Evolutionary conservation across 2,888 invertebrate species (phyloP).

Genomic region (Marasmarcha lunaedactyla): DNA sequence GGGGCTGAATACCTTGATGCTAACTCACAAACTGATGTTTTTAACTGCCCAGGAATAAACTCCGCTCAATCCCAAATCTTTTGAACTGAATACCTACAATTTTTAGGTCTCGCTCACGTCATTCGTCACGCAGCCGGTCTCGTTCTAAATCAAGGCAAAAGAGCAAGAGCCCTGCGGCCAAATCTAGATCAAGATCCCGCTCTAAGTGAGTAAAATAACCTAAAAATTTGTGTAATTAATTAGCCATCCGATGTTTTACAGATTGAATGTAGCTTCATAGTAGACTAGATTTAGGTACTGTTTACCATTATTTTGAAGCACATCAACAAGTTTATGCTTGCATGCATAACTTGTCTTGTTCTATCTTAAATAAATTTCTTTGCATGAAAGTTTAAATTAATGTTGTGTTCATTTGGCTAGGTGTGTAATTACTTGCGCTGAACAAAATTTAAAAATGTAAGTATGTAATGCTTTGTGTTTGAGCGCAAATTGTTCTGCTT

Average conservation of each 20-base stretch:
- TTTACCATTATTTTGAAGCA: too few species aligned
- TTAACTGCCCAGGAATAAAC: too few species aligned
- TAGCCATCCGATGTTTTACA: too few species aligned
- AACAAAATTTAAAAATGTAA: slow-evolving; percentile 60
- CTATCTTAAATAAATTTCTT: too few species aligned
- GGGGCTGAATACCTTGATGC: slow-evolving; percentile 69
- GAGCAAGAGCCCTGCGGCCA: slow-evolving; percentile 81
- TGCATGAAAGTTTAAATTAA: too few species aligned
- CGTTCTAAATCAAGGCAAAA: slow-evolving; percentile 75
- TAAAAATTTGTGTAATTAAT: slow-evolving; percentile 4
- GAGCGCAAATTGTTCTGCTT: too few species aligned
- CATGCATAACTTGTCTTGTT: neutral
- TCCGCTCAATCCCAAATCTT: too few species aligned
- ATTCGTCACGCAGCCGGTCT: slow-evolving; percentile 41
- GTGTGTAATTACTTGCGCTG: slow-evolving; percentile 61
- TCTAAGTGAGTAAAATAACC: slow-evolving; percentile 74
- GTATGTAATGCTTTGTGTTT: slow-evolving; percentile 27
- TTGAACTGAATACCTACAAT: too few species aligned
- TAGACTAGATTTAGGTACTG: too few species aligned
- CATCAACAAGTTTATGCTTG: too few species aligned
- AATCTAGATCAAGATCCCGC: slow-evolving; percentile 81
- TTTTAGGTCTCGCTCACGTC: too few species aligned
- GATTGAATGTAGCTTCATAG: too few species aligned
- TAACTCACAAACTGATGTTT: slow-evolving; percentile 38
- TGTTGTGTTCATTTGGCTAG: slow-evolving; percentile 59